Evolutionary conservation across 2,113 vertebrate genomes (phyloP), one percentile per base, ranked within the genome.

Genomic region (Corythornis vintsioides): DNA sequence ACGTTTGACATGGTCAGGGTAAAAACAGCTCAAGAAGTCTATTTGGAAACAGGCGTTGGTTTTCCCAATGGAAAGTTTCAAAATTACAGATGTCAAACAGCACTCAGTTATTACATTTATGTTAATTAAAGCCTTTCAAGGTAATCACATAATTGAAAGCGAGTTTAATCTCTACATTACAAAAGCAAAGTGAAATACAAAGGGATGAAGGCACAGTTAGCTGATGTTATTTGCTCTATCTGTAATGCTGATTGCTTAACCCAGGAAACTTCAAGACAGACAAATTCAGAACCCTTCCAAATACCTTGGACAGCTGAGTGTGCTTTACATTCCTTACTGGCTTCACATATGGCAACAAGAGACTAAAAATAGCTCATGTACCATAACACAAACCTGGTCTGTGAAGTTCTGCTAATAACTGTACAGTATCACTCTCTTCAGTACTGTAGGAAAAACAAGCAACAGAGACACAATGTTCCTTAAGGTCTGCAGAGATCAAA

Each of bases 81-180:
- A 80, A 92, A 83, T 67, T 50, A 63, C 19, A 71, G 25, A 73
- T 19, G 38, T 45, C 59, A 89, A 93, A 83, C 24, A 79, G 71
- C 25, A 87, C 11, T 66, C 55, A n/a, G 64, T 66, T 47, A 86
- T 80, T 70, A 85, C 16, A 31, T 52, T 82, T 66, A 76, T 16
- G 64, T 86, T 95, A 95, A 92, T 94, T 83, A 92, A 83, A 80
- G 40, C 40, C 65, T 92, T 85, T 80, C 75, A 89, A 76, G 52
- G 71, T 66, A 89, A 92, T 60, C n/a, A 70, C 31, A 33, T 64
- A 79, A 88, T 21, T 80, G 67, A 90, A 89, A 90, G 55, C 0
- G 4, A 88, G 56, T 73, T 79, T 90, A 85, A 91, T 38, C 33
- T 63, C 47, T 80, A 59, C 50, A 52, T 77, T 83, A 88, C 64